Percentiles rank a stretch among this genome's conserved stretches.
Conservation (phyloP, 2,888 invertebrate species). For the Polydrusus pterygomalis region DNA sequence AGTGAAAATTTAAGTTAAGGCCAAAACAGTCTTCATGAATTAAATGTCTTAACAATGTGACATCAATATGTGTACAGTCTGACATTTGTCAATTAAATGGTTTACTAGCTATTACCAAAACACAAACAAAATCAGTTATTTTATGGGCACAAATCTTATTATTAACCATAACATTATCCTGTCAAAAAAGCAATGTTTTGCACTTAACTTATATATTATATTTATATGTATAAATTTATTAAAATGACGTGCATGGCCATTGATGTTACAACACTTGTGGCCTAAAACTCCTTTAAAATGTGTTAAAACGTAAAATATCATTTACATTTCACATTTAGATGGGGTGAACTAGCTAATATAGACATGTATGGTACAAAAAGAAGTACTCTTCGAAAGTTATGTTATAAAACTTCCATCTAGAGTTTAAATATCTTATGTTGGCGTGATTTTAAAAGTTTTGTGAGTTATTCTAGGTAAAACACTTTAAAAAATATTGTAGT, state of each 20-base stretch:
- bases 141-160: no score
- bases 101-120: no score
- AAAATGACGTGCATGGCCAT: slow-evolving; percentile 12
- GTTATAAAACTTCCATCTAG: background rate
- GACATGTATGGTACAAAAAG: slow-evolving; percentile 25
- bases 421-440: slow-evolving; percentile 17
- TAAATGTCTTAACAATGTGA: no score
- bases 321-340: slow-evolving; percentile 50
- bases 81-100: no score
- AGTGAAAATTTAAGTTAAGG: no score
- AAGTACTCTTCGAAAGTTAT: background rate
- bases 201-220: no score
- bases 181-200: background rate
- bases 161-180: no score
- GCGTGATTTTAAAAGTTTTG: background rate
- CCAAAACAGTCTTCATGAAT: no score
- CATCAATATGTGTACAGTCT: no score
- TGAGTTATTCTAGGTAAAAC: slow-evolving; percentile 15
- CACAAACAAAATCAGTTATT: no score
- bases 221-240: background rate
- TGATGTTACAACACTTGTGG: slow-evolving; percentile 19
- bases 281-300: slow-evolving; percentile 23
- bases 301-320: slow-evolving; percentile 11
- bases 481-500: slow-evolving; percentile 14
- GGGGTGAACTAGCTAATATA: slow-evolving; percentile 42